phyloP scores from a whole-genome alignment of 2,888 invertebrate genomes.

The Pandemis cinnamomeana region DNA sequence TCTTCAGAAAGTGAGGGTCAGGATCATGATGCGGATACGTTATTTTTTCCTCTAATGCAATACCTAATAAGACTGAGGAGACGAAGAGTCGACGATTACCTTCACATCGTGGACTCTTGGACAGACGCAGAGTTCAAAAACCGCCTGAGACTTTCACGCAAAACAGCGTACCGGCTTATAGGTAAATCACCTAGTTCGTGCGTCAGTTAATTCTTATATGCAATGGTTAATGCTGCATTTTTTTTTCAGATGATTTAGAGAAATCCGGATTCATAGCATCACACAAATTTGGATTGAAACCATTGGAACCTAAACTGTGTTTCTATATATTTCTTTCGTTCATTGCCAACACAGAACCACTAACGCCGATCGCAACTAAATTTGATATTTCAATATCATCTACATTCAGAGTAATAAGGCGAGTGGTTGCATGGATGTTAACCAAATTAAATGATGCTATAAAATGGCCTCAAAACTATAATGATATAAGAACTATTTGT shows the following conservation, averaged over 20 bases:
- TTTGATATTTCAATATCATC: slow-evolving; percentile 73
- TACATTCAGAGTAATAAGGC: slow-evolving; percentile 66
- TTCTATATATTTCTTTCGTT: slow-evolving; percentile 71
- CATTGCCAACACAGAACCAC: slow-evolving; percentile 64
- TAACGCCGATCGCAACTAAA: slow-evolving; percentile 67
- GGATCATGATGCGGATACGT: slow-evolving; percentile 55
- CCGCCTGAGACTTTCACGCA: slow-evolving; percentile 62
- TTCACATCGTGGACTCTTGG: slow-evolving; percentile 69
- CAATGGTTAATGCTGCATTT: not conserved
- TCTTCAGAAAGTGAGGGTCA: slow-evolving; percentile 57
- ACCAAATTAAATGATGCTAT: slow-evolving; percentile 66
- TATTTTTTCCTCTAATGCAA: slow-evolving; percentile 69
- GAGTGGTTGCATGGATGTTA: slow-evolving; percentile 68
- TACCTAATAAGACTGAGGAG: slow-evolving; percentile 60
- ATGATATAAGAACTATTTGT: slow-evolving; percentile 57
- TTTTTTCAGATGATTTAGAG: slow-evolving; percentile 68
- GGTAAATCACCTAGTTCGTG: slow-evolving; percentile 50
- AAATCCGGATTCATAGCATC: slow-evolving; percentile 68
- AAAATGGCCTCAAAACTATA: slow-evolving; percentile 64
- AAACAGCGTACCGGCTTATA: slow-evolving; percentile 61
- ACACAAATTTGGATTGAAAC: slow-evolving; percentile 68
- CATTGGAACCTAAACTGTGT: slow-evolving; percentile 67
- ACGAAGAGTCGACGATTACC: slow-evolving; percentile 66
- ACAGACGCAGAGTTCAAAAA: slow-evolving; percentile 66
- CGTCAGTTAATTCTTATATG: not conserved